Percentiles rank a stretch among this genome's conserved stretches.
Evolutionary conservation across 2,888 invertebrate species (phyloP).

Genomic region (Diachrysia chrysitis): DNA sequence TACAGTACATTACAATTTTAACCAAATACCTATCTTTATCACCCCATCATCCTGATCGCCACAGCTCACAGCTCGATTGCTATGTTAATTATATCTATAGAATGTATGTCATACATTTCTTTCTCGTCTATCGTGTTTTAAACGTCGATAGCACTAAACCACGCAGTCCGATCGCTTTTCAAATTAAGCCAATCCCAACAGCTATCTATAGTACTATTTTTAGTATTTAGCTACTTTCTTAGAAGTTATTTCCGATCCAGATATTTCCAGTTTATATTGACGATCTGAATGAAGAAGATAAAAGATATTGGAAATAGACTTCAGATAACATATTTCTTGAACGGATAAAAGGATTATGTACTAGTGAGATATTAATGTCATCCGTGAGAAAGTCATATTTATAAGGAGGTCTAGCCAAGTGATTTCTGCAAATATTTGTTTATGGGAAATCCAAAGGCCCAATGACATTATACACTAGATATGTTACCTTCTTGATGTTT

Average conservation of each 20-base stretch:
- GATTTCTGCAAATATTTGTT: not conserved
- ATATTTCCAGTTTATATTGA: slow-evolving; percentile 27
- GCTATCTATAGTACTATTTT: not conserved
- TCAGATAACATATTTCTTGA: not conserved
- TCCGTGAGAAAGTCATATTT: not conserved
- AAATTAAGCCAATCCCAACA: slow-evolving; percentile 20
- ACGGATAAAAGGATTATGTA: not conserved
- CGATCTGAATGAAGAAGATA: not conserved
- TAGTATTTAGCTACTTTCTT: slow-evolving; percentile 31
- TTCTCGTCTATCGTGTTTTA: not conserved
- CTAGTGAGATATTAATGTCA: not conserved
- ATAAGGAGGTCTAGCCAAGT: no score
- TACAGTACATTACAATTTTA: no score
- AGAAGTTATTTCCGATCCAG: slow-evolving; percentile 38
- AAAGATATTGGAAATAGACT: not conserved
- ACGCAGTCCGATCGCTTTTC: not conserved
- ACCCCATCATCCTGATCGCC: no score
- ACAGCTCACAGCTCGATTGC: no score
- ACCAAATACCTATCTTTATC: no score
- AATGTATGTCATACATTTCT: not conserved
- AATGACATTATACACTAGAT: no score
- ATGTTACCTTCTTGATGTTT: no score
- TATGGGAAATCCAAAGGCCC: no score
- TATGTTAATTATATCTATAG: not conserved
- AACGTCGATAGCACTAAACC: not conserved